A percentile compares a stretch with the other conserved stretches of the same genome.
phyloP scores from a whole-genome alignment of 2,888 invertebrate species.

The Lasioglossum villosulum region DNA sequence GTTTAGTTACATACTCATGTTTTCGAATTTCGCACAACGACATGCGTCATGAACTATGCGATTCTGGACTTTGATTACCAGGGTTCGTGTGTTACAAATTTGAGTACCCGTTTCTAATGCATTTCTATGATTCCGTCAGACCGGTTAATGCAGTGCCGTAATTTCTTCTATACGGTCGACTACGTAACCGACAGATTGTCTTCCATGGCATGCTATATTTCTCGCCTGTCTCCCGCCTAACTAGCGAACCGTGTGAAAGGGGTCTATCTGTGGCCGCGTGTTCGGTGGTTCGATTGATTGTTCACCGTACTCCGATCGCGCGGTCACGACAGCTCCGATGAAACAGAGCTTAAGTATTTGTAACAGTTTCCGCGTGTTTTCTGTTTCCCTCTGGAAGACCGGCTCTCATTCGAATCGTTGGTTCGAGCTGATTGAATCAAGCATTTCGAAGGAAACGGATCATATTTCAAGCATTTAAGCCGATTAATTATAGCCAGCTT shows the following conservation, averaged over 20 bases:
- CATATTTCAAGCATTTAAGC: conserved; percentile 38
- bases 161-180: conserved; percentile 26
- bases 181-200: conserved; percentile 43
- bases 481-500: conserved; percentile 52
- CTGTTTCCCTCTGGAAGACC: neutral
- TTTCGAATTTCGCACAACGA: neutral
- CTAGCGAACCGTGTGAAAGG: conserved; percentile 45
- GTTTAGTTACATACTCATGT: neutral
- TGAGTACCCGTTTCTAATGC: neutral
- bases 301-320: conserved; percentile 29
- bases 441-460: conserved; percentile 5
- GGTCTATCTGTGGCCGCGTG: conserved; percentile 33
- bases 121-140: neutral
- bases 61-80: neutral
- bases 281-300: conserved; percentile 42
- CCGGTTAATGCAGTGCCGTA: conserved; percentile 1
- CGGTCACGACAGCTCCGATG: conserved; percentile 6
- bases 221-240: conserved; percentile 34
- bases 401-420: conserved; percentile 10
- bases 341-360: neutral
- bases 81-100: neutral
- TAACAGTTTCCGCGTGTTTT: neutral
- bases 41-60: neutral
- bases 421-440: conserved; percentile 7
- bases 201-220: conserved; percentile 22